Evolutionary conservation across 1,140 invertebrate genomes (phyloP), one percentile per base, ranked within the genome.

Genomic region (Saccostrea echinata): DNA sequence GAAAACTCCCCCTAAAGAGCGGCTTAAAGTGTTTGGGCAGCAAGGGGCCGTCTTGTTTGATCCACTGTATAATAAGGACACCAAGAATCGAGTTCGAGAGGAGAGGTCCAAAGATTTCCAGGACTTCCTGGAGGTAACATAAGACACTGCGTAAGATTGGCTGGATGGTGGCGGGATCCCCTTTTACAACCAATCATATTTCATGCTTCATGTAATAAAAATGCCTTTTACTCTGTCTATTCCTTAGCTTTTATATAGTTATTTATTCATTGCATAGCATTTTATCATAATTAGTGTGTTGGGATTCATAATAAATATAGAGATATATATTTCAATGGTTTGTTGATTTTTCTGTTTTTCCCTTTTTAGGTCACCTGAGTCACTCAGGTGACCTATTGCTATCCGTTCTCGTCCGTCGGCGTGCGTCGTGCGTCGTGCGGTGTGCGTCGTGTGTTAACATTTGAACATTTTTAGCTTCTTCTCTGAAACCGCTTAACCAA

Each of bases 41-140:
- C 87, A 83, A 27, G 87, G 87, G 68, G 87, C 87, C 0, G 87
- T 88, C 16, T 52, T 88, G 61, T 88, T 88, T 57, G 84, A 84
- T 33, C 83, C 83, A 12, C 64, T 84, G 35, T 88, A 88, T 81
- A 76, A 30, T 33, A 80, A 88, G 61, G 71, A 84, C 57, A 64
- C 64, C 33, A 64, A 43, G 27, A 21, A 51, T 30, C 71, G 84
- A 85, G 84, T 88, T n/a, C 61, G 84, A 57, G 87, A 84, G 21
- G 87, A 88, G 35, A 53, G 87, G 57, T 80, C 52, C 2, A 84
- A 88, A 85, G 87, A 88, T 84, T 88, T 64, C 30, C 82, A 84
- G 64, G 30, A 71, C 1, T 80, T 52, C 71, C 18, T 88, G 33
- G 51, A 88, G 86, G 86, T 88, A 88, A 33, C 71, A 53, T 27